These are phyloP conservation scores for Plecotus auritus DNA, from an alignment of 2,113 vertebrate species.

Conservation along the genomic window DNA sequence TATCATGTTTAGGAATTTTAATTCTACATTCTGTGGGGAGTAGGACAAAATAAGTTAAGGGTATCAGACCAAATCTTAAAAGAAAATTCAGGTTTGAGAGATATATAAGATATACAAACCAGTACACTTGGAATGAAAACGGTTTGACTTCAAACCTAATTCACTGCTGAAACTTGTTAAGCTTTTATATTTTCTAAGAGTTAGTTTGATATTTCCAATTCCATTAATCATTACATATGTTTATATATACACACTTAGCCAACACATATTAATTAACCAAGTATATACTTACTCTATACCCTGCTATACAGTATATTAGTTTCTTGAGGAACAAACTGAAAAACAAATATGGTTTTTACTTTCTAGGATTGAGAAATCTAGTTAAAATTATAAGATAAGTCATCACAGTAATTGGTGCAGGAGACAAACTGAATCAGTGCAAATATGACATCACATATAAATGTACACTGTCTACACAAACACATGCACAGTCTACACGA, in stretches of 20 bases:
- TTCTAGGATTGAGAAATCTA: constrained; percentile 24
- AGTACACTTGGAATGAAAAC: background rate
- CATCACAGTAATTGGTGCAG: background rate
- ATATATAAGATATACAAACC: background rate
- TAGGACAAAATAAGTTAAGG: background rate
- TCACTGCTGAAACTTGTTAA: background rate
- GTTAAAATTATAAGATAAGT: background rate
- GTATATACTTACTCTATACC: background rate
- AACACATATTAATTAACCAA: constrained; percentile 21
- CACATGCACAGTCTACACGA: background rate
- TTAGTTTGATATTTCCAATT: background rate
- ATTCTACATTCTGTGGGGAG: background rate
- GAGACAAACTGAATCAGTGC: background rate
- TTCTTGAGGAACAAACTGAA: background rate
- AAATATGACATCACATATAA: background rate
- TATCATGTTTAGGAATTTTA: background rate
- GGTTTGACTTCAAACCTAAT: constrained; percentile 14
- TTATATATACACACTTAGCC: background rate
- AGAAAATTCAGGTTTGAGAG: constrained; percentile 22
- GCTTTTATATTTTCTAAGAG: constrained; percentile 1
- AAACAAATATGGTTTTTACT: background rate
- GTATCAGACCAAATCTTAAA: background rate
- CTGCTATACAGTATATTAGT: background rate
- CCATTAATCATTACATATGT: background rate
- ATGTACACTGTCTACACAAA: background rate